These are phyloP conservation scores for Danaus melanippus DNA, from an alignment of 1,140 invertebrate species.

Conservation along the genomic window DNA sequence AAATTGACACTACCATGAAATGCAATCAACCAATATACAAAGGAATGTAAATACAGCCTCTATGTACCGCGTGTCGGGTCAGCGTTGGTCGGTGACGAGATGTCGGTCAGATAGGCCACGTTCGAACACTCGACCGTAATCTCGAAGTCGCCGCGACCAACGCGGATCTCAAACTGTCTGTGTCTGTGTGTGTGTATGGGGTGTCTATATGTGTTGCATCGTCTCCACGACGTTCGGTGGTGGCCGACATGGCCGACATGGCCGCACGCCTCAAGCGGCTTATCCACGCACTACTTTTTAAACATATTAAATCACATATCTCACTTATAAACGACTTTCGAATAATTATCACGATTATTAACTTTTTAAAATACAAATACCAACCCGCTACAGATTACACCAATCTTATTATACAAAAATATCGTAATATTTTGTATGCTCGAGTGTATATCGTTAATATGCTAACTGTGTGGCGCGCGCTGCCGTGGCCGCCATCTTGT, in stretches of 20 bases:
- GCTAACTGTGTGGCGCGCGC: slow-evolving; percentile 48
- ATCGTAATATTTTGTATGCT: slow-evolving; percentile 60
- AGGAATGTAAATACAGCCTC: slow-evolving; percentile 54
- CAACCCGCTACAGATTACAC: slow-evolving; percentile 64
- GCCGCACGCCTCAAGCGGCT: slow-evolving; percentile 62
- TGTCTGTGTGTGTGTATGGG: no score
- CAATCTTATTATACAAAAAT: slow-evolving; percentile 68
- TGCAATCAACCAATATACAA: slow-evolving; percentile 51
- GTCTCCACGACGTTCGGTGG: no score
- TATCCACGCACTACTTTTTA: slow-evolving; percentile 42
- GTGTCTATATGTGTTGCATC: no score
- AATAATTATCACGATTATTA: slow-evolving; percentile 45
- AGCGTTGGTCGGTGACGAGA: background rate
- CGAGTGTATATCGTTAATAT: slow-evolving; percentile 52
- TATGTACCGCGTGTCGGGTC: slow-evolving; percentile 18
- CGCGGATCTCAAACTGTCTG: no score
- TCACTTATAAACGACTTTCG: slow-evolving; percentile 47
- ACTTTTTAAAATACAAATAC: slow-evolving; percentile 57
- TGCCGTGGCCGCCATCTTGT: slow-evolving; percentile 32
- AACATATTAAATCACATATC: slow-evolving; percentile 49
- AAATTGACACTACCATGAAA: slow-evolving; percentile 49
- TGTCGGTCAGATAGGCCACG: no score
- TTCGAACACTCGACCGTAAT: no score
- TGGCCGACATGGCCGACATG: slow-evolving; percentile 24
- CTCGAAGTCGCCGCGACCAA: no score